Conservation (phyloP, 2,113 vertebrate genomes). For the Lathamus discolor region DNA sequence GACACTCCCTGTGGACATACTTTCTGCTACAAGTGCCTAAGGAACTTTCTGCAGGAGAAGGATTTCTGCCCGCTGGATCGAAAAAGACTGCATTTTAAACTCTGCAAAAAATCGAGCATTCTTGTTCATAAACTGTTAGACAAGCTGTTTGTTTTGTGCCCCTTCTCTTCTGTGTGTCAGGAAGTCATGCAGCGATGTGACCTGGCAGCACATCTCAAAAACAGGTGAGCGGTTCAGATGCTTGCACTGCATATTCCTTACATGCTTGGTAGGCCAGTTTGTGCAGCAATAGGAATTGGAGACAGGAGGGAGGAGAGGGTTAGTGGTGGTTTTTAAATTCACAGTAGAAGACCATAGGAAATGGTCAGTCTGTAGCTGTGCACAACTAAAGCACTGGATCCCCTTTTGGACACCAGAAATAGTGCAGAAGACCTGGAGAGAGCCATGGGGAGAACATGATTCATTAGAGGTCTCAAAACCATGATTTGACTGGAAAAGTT, state of each 20-base stretch:
- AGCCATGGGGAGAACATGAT: accelerated
- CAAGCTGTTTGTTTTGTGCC: conserved; percentile 92
- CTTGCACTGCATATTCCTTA: neutral
- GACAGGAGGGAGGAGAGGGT: neutral
- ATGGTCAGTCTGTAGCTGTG: neutral
- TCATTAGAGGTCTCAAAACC: neutral
- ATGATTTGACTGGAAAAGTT: neutral
- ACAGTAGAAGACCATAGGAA: neutral
- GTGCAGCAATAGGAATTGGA: neutral
- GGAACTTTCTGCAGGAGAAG: conserved; percentile 94
- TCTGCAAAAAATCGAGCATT: conserved; percentile 95
- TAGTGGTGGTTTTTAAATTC: neutral
- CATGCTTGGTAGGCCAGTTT: neutral
- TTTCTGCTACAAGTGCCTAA: conserved; percentile 97
- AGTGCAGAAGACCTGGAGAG: neutral
- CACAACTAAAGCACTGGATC: neutral
- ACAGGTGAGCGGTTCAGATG: conserved; percentile 79
- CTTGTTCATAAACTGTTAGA: conserved; percentile 97
- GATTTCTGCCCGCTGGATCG: conserved; percentile 97
- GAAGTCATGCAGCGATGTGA: conserved; percentile 95
- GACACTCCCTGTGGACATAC: conserved; percentile 98
- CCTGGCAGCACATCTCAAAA: conserved; percentile 94
- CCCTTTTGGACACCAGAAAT: neutral
- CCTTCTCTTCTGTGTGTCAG: conserved; percentile 85
- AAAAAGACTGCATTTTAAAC: conserved; percentile 89